Evolutionary conservation across 2,113 vertebrate species (phyloP).

Genomic region (Bubo blakistoni): DNA sequence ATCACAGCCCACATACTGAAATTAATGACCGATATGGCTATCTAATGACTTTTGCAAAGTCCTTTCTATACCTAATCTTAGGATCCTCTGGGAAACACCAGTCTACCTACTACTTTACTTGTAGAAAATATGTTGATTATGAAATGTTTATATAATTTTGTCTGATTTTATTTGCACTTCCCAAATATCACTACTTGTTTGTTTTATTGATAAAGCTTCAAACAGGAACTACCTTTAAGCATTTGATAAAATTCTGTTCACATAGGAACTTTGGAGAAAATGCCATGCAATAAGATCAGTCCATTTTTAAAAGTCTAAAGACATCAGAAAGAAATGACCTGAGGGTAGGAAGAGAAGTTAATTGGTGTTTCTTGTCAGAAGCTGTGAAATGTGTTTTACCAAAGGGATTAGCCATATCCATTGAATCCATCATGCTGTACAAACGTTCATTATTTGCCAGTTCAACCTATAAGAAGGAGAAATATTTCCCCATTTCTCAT

Average conservation of each 20-base stretch:
- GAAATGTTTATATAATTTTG: background rate
- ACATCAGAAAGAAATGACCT: constrained; percentile 1
- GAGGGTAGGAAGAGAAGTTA: constrained; percentile 8
- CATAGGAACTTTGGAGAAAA: background rate
- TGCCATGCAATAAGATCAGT: background rate
- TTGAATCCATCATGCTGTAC: background rate
- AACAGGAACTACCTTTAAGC: background rate
- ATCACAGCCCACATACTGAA: background rate
- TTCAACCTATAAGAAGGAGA: background rate
- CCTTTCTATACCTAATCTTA: background rate
- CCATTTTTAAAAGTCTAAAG: constrained; percentile 35
- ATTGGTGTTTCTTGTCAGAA: constrained; percentile 16
- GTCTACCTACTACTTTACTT: background rate
- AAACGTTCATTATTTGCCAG: background rate
- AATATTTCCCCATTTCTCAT: background rate
- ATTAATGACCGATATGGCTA: background rate
- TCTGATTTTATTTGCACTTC: background rate
- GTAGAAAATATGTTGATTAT: background rate
- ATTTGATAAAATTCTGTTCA: background rate
- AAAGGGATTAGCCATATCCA: background rate
- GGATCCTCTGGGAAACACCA: background rate
- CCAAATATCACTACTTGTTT: background rate
- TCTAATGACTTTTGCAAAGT: background rate
- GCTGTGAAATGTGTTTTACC: constrained; percentile 24
- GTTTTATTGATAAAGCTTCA: background rate